Evolutionary conservation across 2,113 vertebrate genomes (phyloP).

Genomic region (Struthio camelus): DNA sequence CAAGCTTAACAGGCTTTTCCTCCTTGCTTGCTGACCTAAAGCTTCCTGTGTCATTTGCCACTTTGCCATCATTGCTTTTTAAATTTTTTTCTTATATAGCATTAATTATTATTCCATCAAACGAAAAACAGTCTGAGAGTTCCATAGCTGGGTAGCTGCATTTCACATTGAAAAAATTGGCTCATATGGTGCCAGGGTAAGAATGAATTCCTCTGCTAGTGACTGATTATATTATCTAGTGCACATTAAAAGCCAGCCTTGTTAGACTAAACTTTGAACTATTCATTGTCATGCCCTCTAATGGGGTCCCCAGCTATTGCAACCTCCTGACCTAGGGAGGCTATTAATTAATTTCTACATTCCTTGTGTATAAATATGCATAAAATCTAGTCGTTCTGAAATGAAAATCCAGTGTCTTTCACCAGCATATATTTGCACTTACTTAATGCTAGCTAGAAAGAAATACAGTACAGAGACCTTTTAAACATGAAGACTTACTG

Average conservation of each 20-base stretch:
- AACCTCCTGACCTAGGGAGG: neutral
- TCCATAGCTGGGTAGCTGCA: neutral
- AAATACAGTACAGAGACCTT: neutral
- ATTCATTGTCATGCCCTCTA: neutral
- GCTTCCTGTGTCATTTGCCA: neutral
- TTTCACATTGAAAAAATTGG: neutral
- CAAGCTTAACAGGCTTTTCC: neutral
- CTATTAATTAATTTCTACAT: neutral
- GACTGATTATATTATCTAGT: neutral
- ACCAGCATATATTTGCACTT: neutral
- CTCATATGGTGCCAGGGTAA: neutral
- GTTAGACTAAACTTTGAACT: constrained; percentile 2
- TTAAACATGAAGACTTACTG: neutral
- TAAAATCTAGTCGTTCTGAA: neutral
- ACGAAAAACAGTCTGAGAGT: neutral
- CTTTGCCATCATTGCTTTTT: neutral
- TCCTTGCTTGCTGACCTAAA: neutral
- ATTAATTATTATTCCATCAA: constrained; percentile 29
- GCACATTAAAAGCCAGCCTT: neutral
- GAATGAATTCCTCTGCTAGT: neutral
- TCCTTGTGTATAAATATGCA: neutral
- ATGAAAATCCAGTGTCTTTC: neutral
- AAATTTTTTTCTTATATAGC: neutral
- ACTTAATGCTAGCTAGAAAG: neutral
- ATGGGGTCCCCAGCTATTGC: neutral